Evolutionary conservation across 2,888 invertebrate genomes (phyloP).

Genomic region (Apodemia hepburni): DNA sequence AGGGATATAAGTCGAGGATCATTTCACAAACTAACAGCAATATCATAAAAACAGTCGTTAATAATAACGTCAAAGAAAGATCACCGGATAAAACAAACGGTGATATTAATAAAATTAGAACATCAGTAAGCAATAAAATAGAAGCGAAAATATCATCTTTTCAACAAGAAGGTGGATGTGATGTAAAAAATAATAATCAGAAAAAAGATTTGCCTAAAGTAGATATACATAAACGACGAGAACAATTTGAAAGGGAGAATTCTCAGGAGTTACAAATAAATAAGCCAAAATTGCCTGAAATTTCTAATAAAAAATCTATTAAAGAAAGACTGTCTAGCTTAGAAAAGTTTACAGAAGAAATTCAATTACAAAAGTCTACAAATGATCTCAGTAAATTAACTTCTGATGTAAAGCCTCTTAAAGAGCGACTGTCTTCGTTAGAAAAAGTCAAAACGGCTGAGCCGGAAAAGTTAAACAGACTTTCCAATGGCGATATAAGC

Average conservation of each 20-base stretch:
- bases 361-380: slow-evolving; percentile 60
- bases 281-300: slow-evolving; percentile 81
- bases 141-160: slow-evolving; percentile 83
- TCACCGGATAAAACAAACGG: slow-evolving; percentile 64
- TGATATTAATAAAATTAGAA: slow-evolving; percentile 70
- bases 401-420: slow-evolving; percentile 82
- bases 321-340: slow-evolving; percentile 86
- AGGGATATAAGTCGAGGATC: slow-evolving; percentile 90
- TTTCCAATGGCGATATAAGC: slow-evolving; percentile 67
- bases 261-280: slow-evolving; percentile 72
- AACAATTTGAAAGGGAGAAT: slow-evolving; percentile 88
- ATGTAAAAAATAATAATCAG: slow-evolving; percentile 66
- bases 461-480: slow-evolving; percentile 66
- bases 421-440: slow-evolving; percentile 82
- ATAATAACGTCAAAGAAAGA: slow-evolving; percentile 67
- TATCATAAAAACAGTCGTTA: slow-evolving; percentile 65
- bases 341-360: slow-evolving; percentile 83
- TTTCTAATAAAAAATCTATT: slow-evolving; percentile 83
- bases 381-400: slow-evolving; percentile 74
- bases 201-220: slow-evolving; percentile 87
- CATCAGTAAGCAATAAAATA: slow-evolving; percentile 78
- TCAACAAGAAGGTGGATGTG: slow-evolving; percentile 69
- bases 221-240: slow-evolving; percentile 89
- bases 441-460: slow-evolving; percentile 78
- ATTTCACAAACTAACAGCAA: slow-evolving; percentile 80